Evolutionary conservation across 2,113 vertebrate species (phyloP).

Genomic region (Amazona vittata): DNA sequence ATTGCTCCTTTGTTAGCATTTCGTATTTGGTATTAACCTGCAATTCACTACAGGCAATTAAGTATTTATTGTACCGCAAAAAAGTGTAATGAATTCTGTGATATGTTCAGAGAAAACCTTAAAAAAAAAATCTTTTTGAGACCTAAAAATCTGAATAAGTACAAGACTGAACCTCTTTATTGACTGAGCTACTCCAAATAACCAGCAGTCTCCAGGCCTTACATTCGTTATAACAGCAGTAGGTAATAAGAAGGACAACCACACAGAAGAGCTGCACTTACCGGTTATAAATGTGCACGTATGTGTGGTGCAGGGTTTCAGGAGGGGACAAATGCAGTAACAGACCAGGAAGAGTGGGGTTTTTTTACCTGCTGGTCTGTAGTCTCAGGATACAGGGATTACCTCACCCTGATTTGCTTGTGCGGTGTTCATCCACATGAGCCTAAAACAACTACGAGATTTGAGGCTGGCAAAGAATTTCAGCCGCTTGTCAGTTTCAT

Average conservation of each 20-base stretch:
- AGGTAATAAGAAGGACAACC: not conserved
- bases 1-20: not conserved
- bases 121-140: not conserved
- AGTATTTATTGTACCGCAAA: not conserved
- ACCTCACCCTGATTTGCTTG: accelerated
- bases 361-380: not conserved
- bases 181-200: not conserved
- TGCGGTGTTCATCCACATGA: not conserved
- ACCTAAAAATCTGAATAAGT: not conserved
- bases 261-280: not conserved
- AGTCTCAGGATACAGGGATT: not conserved
- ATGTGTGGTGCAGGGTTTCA: not conserved
- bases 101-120: not conserved
- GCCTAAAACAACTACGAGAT: not conserved
- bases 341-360: not conserved
- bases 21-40: not conserved
- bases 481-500: not conserved
- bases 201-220: not conserved
- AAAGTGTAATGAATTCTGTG: not conserved
- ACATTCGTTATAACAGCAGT: accelerated
- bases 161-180: not conserved
- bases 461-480: not conserved
- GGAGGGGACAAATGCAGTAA: not conserved
- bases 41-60: not conserved
- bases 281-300: accelerated